Base-by-base conservation (phyloP, 2,888 invertebrate species). In the Meteorus colon region DNA sequence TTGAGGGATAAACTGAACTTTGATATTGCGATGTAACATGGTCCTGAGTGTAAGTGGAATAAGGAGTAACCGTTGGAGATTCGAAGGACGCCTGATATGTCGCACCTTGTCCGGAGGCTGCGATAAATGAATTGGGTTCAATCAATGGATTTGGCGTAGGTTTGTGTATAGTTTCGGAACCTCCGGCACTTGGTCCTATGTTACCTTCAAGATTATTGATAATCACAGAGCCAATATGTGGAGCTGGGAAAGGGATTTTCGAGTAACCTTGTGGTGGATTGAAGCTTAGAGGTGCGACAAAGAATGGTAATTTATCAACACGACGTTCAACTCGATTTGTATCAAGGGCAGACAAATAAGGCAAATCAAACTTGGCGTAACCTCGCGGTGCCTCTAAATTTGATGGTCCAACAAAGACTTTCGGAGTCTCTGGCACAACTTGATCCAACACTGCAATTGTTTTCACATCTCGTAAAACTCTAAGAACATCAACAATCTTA, bases 221-320 rank as follows among this genome's bases (percentile, higher is more conserved):
- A 0, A 96, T 95, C 4, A 96, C 95, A 0, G 96, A 96, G 0
- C 96, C 96, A 0, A 96, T 96, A 83, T 96, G 96, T 0, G 96
- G 96, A 16, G 96, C 94, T 0, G 96, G 96, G 86, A 96, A 93
- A 0, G 96, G 94, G 79, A 96, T 96, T 90, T 96, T 96, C 0
- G 95, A 94, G 85, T 95, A 96, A 3, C 96, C 96, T 67, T 92
- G 91, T 0, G 96, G 96, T n/a, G 96, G 94, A 81, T 94, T 94
- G 84, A 96, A 96, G 84, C 95, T 96, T 31, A 96, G 89, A 0
- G 96, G 96, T 0, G 96, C 96, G 8, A 96, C 96, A 83, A 96
- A 96, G 89, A 96, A 96, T 0, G 96, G 95, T 0, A 96, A 88
- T 80, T 95, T 94, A 73, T 93, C 93, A 1, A 95, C 91, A 88